Conservation (phyloP, 2,113 vertebrate species). For the Cynopterus brachyotis region DNA sequence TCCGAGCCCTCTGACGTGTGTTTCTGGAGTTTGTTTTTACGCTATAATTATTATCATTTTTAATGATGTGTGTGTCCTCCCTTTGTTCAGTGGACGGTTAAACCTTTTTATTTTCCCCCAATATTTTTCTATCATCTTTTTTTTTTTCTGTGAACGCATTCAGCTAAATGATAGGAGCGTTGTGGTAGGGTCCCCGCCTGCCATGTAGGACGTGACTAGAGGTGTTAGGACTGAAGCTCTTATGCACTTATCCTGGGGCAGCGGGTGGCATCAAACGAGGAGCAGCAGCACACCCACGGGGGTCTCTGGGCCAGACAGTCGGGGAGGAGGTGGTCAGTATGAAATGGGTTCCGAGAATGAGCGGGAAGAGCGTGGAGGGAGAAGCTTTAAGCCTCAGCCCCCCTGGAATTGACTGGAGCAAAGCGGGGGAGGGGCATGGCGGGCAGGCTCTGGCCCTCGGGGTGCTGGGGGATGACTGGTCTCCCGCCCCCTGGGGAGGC, state of each 20-base stretch:
- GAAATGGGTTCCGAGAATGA: constrained; percentile 49
- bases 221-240: constrained; percentile 47
- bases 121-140: background rate
- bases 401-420: background rate
- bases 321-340: background rate
- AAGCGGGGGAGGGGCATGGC: background rate
- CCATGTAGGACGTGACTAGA: constrained; percentile 9
- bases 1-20: constrained; percentile 58
- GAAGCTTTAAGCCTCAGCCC: constrained; percentile 59
- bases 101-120: constrained; percentile 12
- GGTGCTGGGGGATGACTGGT: background rate
- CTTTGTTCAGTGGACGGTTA: constrained; percentile 73
- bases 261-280: background rate
- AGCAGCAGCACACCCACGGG: background rate
- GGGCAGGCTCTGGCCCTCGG: background rate
- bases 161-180: constrained; percentile 55
- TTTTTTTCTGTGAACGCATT: background rate
- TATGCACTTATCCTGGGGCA: constrained; percentile 46
- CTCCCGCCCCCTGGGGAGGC: background rate
- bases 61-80: constrained; percentile 76
- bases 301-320: background rate
- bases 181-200: constrained; percentile 51
- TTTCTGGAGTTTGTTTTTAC: constrained; percentile 74
- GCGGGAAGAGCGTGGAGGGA: constrained; percentile 42
- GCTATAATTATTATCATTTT: constrained; percentile 72